Conservation (phyloP, 2,113 vertebrate genomes). For the Pseudopipra pipra region DNA sequence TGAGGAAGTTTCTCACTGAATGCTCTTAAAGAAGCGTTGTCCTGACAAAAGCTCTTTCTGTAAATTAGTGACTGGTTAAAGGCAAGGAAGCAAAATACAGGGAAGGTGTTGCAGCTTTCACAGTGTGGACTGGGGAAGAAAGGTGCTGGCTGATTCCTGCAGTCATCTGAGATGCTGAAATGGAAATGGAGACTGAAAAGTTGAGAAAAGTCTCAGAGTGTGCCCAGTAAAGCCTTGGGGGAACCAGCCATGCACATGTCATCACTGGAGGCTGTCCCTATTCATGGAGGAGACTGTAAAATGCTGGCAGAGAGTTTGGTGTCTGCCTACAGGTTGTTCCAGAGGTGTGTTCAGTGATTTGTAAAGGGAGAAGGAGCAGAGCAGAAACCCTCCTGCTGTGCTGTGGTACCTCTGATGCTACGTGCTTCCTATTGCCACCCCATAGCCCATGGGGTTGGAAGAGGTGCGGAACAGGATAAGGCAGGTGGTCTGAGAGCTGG, state of each 20-base stretch:
- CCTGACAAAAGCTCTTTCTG: background rate
- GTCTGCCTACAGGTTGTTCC: background rate
- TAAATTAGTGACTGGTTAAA: background rate
- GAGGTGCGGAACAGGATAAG: background rate
- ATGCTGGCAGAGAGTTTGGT: background rate
- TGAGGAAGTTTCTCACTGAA: background rate
- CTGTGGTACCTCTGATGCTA: background rate
- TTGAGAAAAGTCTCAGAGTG: background rate
- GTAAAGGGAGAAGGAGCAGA: background rate
- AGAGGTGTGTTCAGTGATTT: fast-evolving
- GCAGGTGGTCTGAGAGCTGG: background rate
- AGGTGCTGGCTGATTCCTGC: background rate
- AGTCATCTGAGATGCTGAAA: background rate
- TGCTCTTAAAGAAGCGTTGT: background rate
- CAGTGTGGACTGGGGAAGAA: background rate
- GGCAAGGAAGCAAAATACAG: background rate
- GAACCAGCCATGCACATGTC: fast-evolving
- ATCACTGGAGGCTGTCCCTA: background rate
- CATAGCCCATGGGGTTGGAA: background rate
- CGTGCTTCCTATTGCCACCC: background rate
- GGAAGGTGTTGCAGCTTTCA: background rate
- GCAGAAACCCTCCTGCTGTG: background rate
- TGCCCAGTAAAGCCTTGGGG: background rate
- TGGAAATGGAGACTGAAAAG: background rate
- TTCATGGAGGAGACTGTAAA: background rate